phyloP scores from a whole-genome alignment of 2,888 invertebrate genomes.

The Eupithecia vulgata region DNA sequence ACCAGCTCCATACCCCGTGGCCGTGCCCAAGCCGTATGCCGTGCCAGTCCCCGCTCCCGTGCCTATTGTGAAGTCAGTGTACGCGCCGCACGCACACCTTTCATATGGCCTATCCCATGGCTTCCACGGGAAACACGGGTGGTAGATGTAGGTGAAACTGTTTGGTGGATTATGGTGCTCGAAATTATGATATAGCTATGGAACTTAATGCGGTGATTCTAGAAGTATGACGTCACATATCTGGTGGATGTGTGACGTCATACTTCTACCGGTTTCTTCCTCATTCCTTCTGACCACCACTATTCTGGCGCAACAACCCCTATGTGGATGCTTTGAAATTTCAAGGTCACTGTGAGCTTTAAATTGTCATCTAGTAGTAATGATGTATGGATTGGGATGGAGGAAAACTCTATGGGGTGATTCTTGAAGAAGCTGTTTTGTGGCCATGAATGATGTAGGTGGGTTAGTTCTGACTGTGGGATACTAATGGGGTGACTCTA shows the following conservation, averaged over 20 bases:
- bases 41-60: slow-evolving; percentile 71
- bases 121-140: slow-evolving; percentile 53
- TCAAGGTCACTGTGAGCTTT: neutral
- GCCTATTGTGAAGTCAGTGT: slow-evolving; percentile 58
- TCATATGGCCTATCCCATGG: slow-evolving; percentile 10
- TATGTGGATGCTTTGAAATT: neutral
- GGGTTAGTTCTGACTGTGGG: neutral
- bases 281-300: no score
- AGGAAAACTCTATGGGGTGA: neutral
- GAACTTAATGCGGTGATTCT: neutral
- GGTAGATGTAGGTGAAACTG: slow-evolving; percentile 54
- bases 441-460: neutral
- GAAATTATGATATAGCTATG: neutral
- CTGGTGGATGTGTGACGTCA: no score
- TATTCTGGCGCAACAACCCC: neutral
- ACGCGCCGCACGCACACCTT: slow-evolving; percentile 48
- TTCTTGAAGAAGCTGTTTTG: neutral
- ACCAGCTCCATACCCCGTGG: slow-evolving; percentile 78
- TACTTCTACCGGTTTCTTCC: no score
- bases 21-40: slow-evolving; percentile 73
- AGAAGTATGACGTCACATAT: neutral
- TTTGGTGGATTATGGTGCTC: slow-evolving; percentile 25
- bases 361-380: neutral
- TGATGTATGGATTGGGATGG: neutral
- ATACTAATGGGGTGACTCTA: neutral